These are phyloP conservation scores for Platysternon megacephalum DNA, from an alignment of 2,113 vertebrate genomes.

Conservation along the genomic window DNA sequence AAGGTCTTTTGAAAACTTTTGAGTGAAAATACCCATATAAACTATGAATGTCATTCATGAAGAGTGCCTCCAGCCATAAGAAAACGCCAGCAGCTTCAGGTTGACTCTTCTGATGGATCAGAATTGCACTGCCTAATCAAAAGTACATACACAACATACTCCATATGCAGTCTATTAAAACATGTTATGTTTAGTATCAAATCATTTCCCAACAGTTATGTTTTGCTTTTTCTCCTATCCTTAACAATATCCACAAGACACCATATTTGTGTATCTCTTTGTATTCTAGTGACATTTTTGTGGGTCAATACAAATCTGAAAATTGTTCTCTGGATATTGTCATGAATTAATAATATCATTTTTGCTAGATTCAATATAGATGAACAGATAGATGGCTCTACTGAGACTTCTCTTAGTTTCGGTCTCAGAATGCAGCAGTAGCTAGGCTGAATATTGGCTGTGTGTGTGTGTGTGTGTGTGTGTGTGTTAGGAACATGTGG, in stretches of 20 bases:
- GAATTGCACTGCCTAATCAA: not conserved
- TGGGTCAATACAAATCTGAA: not conserved
- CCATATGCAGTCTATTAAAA: not conserved
- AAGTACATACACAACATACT: not conserved
- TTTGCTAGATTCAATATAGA: not conserved
- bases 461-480: not conserved
- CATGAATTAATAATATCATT: slow-evolving; percentile 19
- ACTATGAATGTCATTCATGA: not conserved
- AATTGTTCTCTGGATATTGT: not conserved
- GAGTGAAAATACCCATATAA: not conserved
- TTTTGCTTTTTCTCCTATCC: not conserved
- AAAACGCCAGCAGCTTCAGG: not conserved
- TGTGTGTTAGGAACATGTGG: not conserved
- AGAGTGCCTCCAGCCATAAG: not conserved
- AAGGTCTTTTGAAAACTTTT: not conserved
- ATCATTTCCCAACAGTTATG: not conserved
- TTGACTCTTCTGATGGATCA: not conserved
- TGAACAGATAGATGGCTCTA: not conserved
- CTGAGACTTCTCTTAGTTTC: not conserved
- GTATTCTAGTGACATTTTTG: not conserved
- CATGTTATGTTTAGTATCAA: not conserved
- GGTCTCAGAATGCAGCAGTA: slow-evolving; percentile 9
- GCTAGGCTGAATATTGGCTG: not conserved
- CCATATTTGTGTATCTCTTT: not conserved
- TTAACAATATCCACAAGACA: not conserved